Evolutionary conservation across 2,888 invertebrate genomes (phyloP), one percentile per base, ranked within the genome.

Genomic region (Xestia sexstrigata): DNA sequence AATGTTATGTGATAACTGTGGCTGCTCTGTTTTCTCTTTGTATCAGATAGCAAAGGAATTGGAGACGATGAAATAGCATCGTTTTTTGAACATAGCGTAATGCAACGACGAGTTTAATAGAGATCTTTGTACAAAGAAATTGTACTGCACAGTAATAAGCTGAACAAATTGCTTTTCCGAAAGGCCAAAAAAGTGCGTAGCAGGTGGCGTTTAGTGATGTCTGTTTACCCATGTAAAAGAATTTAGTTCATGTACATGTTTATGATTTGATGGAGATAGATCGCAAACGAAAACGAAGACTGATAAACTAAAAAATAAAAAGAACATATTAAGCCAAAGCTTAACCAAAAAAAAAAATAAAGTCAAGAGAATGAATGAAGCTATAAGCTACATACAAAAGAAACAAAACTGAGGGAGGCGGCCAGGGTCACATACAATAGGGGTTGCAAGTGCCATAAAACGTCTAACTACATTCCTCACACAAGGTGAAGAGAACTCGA

Each of bases 401-500:
- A 55, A 55, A 65, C n/a, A 15, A 30, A 66, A 42, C 20, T 15
- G 11, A 49, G 42, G 11, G n/a, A 8, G 15, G n/a, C 0, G 15
- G 23, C 62, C 55, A 58, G 26, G 42, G 23, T 35, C 42, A 26
- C 47, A 15, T 23, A 55, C 9, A 60, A 15, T 17, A 45, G 15
- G 58, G 26, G 39, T 66, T 62, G 70, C 67, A 55, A 47, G 13
- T 55, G 35, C 17, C 30, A 70, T 70, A 70, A 70, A 84, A 6
- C 35, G 39, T 75, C 8, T 39, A 71, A 65, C 39, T 47, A 75
- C 75, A 75, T 81, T 69, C 30, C 30, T 17, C n/a, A 58, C 9
- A n/a, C 77, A 71, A 85, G 73, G 73, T 66, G 65, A 74, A 55
- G 73, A 60, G 70, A 72, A 47, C 63, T n/a, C 49, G 62, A 73